Percentiles rank a stretch among this genome's conserved stretches.
Conservation (phyloP, 35 echinoderm and acorn worm genomes). For the Diadema setosum region DNA sequence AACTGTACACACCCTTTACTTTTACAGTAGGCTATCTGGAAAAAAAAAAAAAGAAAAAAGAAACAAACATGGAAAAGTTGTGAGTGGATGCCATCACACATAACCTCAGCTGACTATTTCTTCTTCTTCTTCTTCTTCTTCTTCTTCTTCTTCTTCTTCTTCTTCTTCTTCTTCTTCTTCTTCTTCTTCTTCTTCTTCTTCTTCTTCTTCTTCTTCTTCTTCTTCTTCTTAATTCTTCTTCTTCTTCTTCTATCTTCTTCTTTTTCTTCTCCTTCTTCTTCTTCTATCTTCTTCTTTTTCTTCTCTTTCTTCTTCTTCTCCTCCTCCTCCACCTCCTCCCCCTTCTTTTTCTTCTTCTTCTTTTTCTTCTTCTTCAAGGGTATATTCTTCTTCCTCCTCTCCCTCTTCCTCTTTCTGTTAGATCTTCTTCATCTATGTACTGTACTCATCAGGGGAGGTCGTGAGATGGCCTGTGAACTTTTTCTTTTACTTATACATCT, state of each 20-base stretch:
- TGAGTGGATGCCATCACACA: too few species aligned
- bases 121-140: background rate
- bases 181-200: background rate
- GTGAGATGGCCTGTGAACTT: background rate
- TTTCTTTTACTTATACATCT: background rate
- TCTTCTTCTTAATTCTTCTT: too few species aligned
- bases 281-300: background rate
- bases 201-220: background rate
- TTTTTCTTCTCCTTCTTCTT: background rate
- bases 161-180: background rate
- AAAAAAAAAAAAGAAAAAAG: too few species aligned
- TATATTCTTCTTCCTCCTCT: background rate
- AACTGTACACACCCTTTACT: too few species aligned
- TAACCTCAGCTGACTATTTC: background rate
- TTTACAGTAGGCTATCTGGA: too few species aligned
- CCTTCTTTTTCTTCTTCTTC: background rate
- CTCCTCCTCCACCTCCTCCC: background rate
- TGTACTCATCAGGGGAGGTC: background rate
- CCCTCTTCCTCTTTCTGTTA: background rate
- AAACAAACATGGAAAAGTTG: too few species aligned
- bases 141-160: background rate
- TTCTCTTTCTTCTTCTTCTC: background rate
- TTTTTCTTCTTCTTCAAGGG: background rate
- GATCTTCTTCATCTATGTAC: background rate
- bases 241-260: background rate